phyloP scores from a whole-genome alignment of 2,113 vertebrate species.

The Labrus mixtus region DNA sequence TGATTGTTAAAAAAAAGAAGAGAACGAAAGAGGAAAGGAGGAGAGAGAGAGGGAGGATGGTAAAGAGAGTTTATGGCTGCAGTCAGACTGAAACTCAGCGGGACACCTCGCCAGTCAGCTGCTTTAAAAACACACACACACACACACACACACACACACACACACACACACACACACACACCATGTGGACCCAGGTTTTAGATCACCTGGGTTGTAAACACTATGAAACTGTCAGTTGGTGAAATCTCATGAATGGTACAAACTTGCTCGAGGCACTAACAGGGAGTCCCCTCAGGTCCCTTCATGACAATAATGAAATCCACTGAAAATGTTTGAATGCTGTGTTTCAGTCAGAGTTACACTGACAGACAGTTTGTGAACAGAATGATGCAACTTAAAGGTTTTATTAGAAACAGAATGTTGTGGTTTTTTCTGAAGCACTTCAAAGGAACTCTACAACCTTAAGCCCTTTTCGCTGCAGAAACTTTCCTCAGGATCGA shows the following conservation, averaged over 20 bases:
- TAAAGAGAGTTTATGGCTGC: constrained; percentile 72
- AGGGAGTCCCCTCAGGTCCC: not conserved
- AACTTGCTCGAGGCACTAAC: not conserved
- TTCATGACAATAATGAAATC: not conserved
- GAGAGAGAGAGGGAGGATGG: constrained; percentile 33
- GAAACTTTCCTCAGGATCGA: too few relatives aligned
- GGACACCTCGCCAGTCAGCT: constrained; percentile 74
- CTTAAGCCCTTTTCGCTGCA: not conserved
- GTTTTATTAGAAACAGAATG: not conserved
- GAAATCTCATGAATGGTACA: not conserved
- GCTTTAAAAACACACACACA: constrained; percentile 63
- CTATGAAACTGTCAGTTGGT: constrained; percentile 14
- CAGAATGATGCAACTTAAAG: not conserved
- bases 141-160: constrained; percentile 45
- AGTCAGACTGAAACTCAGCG: constrained; percentile 71
- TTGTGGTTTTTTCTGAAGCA: too few relatives aligned
- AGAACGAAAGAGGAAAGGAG: constrained; percentile 1
- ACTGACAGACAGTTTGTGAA: not conserved
- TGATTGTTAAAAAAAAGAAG: constrained; percentile 75
- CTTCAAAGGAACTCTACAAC: not conserved
- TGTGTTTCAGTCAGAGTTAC: not conserved
- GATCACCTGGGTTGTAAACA: constrained; percentile 29
- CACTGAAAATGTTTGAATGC: not conserved
- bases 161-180: constrained; percentile 18
- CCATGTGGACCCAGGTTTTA: constrained; percentile 18